Evolutionary conservation across 2,113 vertebrate species (phyloP).

Genomic region (Zootoca vivipara): DNA sequence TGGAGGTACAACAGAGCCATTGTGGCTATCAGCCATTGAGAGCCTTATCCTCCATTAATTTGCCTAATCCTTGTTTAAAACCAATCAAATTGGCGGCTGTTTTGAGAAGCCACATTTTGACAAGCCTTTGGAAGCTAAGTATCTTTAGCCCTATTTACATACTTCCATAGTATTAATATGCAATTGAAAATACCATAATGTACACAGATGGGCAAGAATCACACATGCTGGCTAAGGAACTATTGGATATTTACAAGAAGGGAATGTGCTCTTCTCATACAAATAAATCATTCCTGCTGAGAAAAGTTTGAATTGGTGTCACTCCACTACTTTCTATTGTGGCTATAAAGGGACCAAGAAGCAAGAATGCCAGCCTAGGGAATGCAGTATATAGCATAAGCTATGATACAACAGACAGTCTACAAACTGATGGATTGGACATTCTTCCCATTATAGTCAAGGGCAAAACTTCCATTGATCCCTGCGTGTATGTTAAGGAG

Average conservation of each 20-base stretch:
- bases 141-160: not conserved
- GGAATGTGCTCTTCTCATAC: conserved; percentile 1
- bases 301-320: conserved; percentile 18
- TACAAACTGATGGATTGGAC: conserved; percentile 11
- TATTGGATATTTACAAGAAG: conserved; percentile 41
- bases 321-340: not conserved
- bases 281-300: conserved; percentile 6
- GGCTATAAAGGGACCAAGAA: conserved; percentile 29
- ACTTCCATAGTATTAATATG: conserved; percentile 15
- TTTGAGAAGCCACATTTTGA: not conserved
- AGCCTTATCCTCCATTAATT: too few species aligned
- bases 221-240: conserved; percentile 22
- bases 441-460: conserved; percentile 24
- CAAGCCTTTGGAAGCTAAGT: not conserved
- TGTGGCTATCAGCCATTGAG: too few species aligned
- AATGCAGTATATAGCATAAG: not conserved
- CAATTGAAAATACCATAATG: conserved; percentile 39
- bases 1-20: too few species aligned
- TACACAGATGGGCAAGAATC: not conserved
- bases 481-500: not conserved
- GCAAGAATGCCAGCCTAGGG: conserved; percentile 8
- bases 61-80: too few species aligned
- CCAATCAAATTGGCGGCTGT: too few species aligned
- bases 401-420: not conserved
- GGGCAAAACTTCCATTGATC: not conserved